A percentile compares a stretch with the other conserved stretches of the same genome.
Evolutionary conservation across 2,888 invertebrate species (phyloP).

Genomic region (Smittia aterrima): DNA sequence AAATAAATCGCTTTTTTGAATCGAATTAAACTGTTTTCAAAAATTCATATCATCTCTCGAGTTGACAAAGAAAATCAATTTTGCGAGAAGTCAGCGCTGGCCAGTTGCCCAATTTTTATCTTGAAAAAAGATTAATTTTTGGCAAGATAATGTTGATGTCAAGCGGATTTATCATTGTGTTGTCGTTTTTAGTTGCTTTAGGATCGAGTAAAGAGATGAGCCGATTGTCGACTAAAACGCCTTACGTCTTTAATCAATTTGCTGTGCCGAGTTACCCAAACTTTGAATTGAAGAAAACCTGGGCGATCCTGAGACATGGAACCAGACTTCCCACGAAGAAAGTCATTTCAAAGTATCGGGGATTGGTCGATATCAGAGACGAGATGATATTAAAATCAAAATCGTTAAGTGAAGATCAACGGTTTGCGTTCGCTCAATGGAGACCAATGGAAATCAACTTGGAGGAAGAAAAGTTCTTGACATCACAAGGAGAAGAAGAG

Average conservation of each 20-base stretch:
- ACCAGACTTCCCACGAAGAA: conserved; percentile 21
- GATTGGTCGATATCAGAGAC: not conserved
- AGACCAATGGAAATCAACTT: not conserved
- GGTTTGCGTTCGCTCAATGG: not conserved
- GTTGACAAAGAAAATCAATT: no score
- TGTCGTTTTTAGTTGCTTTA: not conserved
- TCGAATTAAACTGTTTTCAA: no score
- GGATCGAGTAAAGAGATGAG: not conserved
- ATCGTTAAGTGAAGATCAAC: not conserved
- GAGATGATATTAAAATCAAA: not conserved
- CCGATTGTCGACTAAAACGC: conserved; percentile 35
- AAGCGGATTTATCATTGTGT: not conserved
- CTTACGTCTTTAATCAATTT: not conserved
- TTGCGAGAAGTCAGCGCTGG: no score
- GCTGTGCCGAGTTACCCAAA: not conserved
- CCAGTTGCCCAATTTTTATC: no score
- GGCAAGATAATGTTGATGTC: not conserved
- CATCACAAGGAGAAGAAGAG: conserved; percentile 25
- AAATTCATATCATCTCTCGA: no score
- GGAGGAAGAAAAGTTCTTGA: conserved; percentile 3
- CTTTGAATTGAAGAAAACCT: not conserved
- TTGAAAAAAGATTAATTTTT: no score
- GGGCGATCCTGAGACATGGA: conserved; percentile 25
- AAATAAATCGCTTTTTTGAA: no score
- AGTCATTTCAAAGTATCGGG: not conserved